Evolutionary conservation across 2,888 invertebrate genomes (phyloP).

Genomic region (Acanthopleura granulata): DNA sequence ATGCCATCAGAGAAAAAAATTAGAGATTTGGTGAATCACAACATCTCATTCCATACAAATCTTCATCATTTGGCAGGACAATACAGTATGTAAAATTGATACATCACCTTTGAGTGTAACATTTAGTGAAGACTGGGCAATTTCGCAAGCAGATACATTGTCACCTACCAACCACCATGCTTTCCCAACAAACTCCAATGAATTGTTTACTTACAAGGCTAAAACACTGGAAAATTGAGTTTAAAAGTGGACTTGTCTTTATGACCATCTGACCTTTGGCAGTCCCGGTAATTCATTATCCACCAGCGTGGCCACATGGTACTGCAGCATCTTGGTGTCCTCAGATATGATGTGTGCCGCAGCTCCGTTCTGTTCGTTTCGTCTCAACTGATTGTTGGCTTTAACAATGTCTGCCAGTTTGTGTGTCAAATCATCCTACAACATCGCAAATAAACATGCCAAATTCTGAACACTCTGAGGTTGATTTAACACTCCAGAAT

Average conservation of each 20-base stretch:
- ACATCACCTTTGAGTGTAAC: no score
- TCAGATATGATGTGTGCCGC: constrained; percentile 97
- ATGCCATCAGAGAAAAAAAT: constrained; percentile 17
- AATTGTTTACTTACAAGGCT: no score
- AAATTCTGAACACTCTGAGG: no score
- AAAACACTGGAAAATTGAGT: no score
- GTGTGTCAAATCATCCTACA: constrained; percentile 96
- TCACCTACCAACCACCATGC: no score
- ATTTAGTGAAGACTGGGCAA: no score
- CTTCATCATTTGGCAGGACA: neutral
- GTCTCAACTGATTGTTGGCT: constrained; percentile 93
- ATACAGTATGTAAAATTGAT: no score
- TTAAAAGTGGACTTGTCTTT: no score
- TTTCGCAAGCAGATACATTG: no score
- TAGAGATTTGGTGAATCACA: constrained; percentile 14
- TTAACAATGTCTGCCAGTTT: constrained; percentile 99
- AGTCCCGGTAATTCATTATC: constrained; percentile 99
- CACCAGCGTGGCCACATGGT: constrained; percentile 96
- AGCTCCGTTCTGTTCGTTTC: constrained; percentile 96
- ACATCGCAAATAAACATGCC: no score
- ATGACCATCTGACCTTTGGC: constrained; percentile 48
- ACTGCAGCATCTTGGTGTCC: constrained; percentile 97
- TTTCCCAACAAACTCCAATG: no score
- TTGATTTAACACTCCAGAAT: no score
- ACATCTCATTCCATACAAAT: neutral